Evolutionary conservation across 64 coral and sea anemone genomes (phyloP).

Genomic region (Pocillopora damicornis): DNA sequence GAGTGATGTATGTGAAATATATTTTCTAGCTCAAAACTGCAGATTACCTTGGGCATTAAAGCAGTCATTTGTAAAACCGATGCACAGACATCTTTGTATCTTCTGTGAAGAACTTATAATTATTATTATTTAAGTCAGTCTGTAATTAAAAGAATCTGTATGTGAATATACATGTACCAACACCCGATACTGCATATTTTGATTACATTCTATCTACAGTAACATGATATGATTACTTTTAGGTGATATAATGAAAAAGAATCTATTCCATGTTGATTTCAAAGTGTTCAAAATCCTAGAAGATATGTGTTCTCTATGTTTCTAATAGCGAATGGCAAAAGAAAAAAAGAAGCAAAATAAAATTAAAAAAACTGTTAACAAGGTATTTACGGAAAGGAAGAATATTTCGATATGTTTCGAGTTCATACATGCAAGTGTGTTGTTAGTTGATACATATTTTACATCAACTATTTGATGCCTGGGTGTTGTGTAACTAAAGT

Average conservation of each 20-base stretch:
- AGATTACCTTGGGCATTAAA: neutral
- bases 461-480: too few species aligned
- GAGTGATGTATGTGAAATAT: neutral
- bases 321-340: neutral
- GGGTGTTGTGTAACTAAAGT: too few species aligned
- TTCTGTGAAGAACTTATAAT: slow-evolving; percentile 38
- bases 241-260: neutral
- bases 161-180: neutral
- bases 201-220: neutral
- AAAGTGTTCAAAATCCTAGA: neutral
- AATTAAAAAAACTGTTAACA: neutral
- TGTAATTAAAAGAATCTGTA: neutral
- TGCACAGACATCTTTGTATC: slow-evolving; percentile 46
- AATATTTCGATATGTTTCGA: neutral
- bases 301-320: neutral
- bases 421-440: neutral
- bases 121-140: slow-evolving; percentile 18
- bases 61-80: slow-evolving; percentile 33
- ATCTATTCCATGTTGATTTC: neutral
- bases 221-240: neutral
- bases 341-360: neutral
- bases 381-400: neutral
- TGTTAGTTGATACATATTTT: too few species aligned
- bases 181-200: slow-evolving; percentile 13
- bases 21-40: neutral